Evolutionary conservation across 2,888 invertebrate species (phyloP), one percentile per base, ranked within the genome.

Genomic region (Athrips mouffetella): DNA sequence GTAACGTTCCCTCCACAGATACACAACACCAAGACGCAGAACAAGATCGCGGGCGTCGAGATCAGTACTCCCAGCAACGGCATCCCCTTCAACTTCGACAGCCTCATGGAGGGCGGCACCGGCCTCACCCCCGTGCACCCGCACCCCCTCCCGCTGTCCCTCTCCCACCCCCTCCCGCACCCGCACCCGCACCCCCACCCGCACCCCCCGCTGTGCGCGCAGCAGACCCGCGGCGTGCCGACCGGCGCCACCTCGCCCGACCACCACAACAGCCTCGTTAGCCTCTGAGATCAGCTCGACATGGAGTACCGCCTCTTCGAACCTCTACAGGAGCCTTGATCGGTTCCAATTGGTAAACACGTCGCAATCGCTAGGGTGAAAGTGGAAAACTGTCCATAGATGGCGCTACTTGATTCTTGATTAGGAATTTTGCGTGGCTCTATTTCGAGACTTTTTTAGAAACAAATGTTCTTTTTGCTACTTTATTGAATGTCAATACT

Each of bases 21-120:
- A 52, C 85, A 90, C 70, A 84, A 85, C 64, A 80, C 83, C 70
- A 89, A 88, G 67, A 80, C 76, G 30, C 59, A 80, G 56, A 89
- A 91, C 59, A 93, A 93, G 66, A 91, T 94, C 54, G 92, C 93
- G 25, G 96, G 96, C 49, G 91, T 96, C 56, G 92, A 95, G 63
- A 96, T 97, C 65, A 94, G 93, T 55, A 96, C 96, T 8, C 97
- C 97, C 0, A 95, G 96, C 54, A 93, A 93, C 65, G 97, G 96
- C 45, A 93, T 96, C 59, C 93, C 93, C 62, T 96, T 97, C 83
- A 96, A 96, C 80, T 97, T 96, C 76, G 97, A 98, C 68, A 95
- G 95, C 60, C 90, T 98, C 52, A 96, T 97, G 94, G 96, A 96
- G 65, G 96, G 96, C 45, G 96, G 97, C 65, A 96, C 97, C 1